Evolutionary conservation across 1,140 invertebrate species (phyloP).

Genomic region (Papilio helenus): DNA sequence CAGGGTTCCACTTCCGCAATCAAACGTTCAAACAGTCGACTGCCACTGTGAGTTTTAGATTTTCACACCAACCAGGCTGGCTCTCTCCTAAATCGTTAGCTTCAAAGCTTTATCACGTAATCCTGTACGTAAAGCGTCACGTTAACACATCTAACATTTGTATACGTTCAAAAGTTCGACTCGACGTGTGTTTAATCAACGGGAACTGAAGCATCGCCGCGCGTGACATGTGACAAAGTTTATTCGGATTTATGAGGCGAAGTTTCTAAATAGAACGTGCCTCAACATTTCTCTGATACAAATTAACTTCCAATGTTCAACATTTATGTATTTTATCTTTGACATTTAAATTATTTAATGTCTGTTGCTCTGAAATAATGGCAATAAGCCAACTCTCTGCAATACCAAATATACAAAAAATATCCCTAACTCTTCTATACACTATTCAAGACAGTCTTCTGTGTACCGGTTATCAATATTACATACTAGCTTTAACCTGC

Average conservation of each 20-base stretch:
- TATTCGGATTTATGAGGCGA: conserved; percentile 23
- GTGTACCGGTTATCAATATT: no score
- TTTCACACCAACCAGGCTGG: neutral
- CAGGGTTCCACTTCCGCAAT: neutral
- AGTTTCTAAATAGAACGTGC: conserved; percentile 14
- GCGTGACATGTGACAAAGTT: neutral
- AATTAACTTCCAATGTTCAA: conserved; percentile 16
- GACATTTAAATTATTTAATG: no score
- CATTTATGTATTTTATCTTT: neutral
- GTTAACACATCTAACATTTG: conserved; percentile 10
- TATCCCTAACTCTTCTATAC: no score
- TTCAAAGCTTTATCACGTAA: conserved; percentile 23
- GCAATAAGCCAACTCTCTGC: no score
- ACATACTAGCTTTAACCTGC: no score
- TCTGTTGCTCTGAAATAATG: no score
- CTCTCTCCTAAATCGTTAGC: neutral
- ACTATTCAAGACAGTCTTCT: no score
- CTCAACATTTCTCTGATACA: conserved; percentile 7
- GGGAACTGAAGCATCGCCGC: neutral
- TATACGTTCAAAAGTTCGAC: conserved; percentile 16
- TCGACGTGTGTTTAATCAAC: conserved; percentile 22
- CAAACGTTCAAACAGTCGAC: neutral
- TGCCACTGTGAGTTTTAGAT: neutral
- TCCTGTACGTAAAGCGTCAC: neutral
- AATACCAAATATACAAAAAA: no score